phyloP scores from a whole-genome alignment of 92 coral and sea anemone genomes.

The Phenganax marumi region DNA sequence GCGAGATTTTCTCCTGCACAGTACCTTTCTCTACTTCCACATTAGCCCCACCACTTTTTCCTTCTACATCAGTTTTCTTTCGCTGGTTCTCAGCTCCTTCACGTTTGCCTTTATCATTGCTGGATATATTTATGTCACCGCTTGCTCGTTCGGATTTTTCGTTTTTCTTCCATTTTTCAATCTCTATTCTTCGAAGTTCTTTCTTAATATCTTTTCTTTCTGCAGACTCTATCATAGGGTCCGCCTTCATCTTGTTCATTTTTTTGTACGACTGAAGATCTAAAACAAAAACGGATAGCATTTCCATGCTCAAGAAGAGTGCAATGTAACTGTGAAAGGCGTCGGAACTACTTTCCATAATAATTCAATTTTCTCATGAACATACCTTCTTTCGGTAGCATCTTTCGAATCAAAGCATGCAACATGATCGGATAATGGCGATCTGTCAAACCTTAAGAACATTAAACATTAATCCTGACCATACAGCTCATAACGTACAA shows the following conservation, averaged over 20 bases:
- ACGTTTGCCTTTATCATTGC: neutral
- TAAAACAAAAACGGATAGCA: slow-evolving; percentile 1
- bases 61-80: neutral
- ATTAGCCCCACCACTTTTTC: neutral
- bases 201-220: slow-evolving; percentile 31
- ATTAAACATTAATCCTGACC: neutral
- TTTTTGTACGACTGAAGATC: slow-evolving; percentile 27
- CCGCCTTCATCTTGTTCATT: slow-evolving; percentile 8
- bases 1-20: neutral
- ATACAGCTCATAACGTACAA: neutral
- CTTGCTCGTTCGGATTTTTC: neutral
- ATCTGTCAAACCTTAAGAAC: slow-evolving; percentile 72
- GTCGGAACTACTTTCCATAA: neutral
- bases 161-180: neutral
- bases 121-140: neutral
- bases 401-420: slow-evolving; percentile 72
- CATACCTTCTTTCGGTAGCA: slow-evolving; percentile 34
- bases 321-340: neutral
- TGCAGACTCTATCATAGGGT: slow-evolving; percentile 35
- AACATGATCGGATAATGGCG: slow-evolving; percentile 64
- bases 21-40: neutral
- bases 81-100: neutral
- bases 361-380: neutral
- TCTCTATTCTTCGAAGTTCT: slow-evolving; percentile 23
- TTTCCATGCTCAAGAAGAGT: too few relatives aligned